Percentiles rank a stretch among this genome's conserved stretches.
phyloP scores from a whole-genome alignment of 1,140 invertebrate genomes.

The Calephelis nemesis region DNA sequence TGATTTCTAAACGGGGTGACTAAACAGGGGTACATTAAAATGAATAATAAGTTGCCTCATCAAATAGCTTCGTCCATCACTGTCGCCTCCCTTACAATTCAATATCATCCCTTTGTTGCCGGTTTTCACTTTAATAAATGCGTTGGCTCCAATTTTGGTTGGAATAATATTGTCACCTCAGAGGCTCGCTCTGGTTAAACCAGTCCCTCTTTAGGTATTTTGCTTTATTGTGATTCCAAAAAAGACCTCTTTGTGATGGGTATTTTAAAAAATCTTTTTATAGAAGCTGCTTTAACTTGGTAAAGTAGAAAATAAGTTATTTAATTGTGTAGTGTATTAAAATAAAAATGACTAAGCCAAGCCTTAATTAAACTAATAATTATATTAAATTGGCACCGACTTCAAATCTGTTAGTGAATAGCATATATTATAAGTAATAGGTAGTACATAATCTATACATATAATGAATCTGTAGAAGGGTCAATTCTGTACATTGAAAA shows the following conservation, averaged over 20 bases:
- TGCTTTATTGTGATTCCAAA: conserved; percentile 41
- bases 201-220: conserved; percentile 36
- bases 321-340: not conserved
- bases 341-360: no score
- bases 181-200: conserved; percentile 30
- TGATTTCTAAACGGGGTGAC: conserved; percentile 12
- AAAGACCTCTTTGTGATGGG: conserved; percentile 35
- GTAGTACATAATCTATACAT: no score
- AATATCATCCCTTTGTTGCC: conserved; percentile 76
- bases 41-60: conserved; percentile 35
- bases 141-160: conserved; percentile 62
- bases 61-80: conserved; percentile 36
- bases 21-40: conserved; percentile 15
- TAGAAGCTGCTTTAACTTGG: not conserved
- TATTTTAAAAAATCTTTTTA: conserved; percentile 18
- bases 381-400: no score
- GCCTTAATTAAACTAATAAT: no score
- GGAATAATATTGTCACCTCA: conserved; percentile 74
- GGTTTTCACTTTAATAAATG: conserved; percentile 77
- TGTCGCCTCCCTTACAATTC: conserved; percentile 67
- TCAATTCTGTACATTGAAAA: no score
- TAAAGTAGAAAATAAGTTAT: not conserved
- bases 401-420: no score
- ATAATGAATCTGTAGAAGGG: no score
- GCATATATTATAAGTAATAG: no score